Percentiles rank a stretch among this genome's conserved stretches.
Evolutionary conservation across 2,113 vertebrate genomes (phyloP).

Genomic region (Caloenas nicobarica): DNA sequence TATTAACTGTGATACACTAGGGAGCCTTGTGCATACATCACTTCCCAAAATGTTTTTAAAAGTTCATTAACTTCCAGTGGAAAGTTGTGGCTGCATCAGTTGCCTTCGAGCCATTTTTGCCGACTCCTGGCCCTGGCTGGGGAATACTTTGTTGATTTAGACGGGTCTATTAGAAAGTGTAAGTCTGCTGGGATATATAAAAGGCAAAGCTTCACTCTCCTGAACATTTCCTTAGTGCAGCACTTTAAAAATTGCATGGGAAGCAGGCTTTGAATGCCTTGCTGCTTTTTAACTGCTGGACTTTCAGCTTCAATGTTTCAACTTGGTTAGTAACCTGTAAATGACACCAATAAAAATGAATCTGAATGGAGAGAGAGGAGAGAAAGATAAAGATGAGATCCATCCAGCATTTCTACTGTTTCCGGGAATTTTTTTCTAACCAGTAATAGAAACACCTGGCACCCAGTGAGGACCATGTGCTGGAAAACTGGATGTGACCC

Average conservation of each 20-base stretch:
- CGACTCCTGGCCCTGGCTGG: conserved; percentile 32
- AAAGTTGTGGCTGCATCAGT: conserved; percentile 50
- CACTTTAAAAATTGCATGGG: conserved; percentile 54
- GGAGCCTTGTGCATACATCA: conserved; percentile 14
- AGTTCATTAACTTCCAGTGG: conserved; percentile 69
- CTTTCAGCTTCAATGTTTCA: conserved; percentile 67
- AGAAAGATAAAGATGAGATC: neutral
- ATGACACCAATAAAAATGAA: conserved; percentile 53
- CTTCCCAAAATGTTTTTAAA: conserved; percentile 60
- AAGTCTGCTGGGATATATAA: conserved; percentile 63
- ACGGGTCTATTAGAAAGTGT: conserved; percentile 56
- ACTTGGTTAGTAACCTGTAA: conserved; percentile 71
- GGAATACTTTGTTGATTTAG: conserved; percentile 70
- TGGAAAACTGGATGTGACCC: neutral
- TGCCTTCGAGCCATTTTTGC: conserved; percentile 35
- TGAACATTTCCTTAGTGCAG: conserved; percentile 56
- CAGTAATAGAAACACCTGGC: neutral
- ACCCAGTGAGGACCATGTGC: neutral
- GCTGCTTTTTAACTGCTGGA: conserved; percentile 54
- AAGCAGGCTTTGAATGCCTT: conserved; percentile 40
- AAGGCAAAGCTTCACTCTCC: conserved; percentile 49
- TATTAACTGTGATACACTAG: conserved; percentile 24
- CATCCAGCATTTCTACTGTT: neutral
- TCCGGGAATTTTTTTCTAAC: neutral
- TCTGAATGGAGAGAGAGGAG: conserved; percentile 4